Base-by-base conservation (phyloP, 2,113 vertebrate genomes). In the Calidris pygmaea region DNA sequence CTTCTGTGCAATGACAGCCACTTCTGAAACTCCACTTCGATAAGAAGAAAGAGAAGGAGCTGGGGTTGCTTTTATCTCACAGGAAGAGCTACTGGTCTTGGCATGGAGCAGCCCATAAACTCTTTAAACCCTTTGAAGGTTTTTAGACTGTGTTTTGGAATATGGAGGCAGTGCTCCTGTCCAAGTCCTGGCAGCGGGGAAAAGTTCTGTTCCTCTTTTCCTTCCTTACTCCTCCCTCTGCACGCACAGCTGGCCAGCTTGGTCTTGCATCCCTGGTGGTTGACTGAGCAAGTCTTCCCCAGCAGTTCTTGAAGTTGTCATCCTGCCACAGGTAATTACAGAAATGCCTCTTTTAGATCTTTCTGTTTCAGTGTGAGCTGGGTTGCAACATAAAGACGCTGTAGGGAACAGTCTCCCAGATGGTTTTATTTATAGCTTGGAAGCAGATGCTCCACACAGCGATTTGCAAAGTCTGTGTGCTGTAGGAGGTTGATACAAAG, bases 161-260 rank as follows among this genome's bases (percentile, higher is more conserved):
- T 4, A 29, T 0, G 0, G 63, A 56, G 56, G 50, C 60, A 27
- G 45, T 10, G 43, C 20, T 90, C 6, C 71, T 48, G 7, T 37
- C 39, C 32, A 6, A 29, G 35, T 52, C 39, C 65, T 22, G 43
- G 29, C 70, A 52, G 68, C 4, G 0, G 9, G 45, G 16, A 24
- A 20, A 50, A 66, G 32, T 27, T 41, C 13, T 2, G 0, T 30
- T 68, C 14, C 6, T 16, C 15, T 72, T 14, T 26, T 56, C 50
- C 34, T 68, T 77, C 74, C 27, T 50, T 39, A 4, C 12, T 79
- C 9, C 34, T 48, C 16, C 29, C 9, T 87, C 30, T 7, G 0
- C 0, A 0, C 2, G 17, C 26, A 2, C 9, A 43, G 53, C 71
- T 55, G 45, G 48, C 23, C 35, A 52, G 32, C 35, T 52, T 45